Base-by-base conservation (phyloP, 2,888 invertebrate genomes). In the Lasius platythorax region DNA sequence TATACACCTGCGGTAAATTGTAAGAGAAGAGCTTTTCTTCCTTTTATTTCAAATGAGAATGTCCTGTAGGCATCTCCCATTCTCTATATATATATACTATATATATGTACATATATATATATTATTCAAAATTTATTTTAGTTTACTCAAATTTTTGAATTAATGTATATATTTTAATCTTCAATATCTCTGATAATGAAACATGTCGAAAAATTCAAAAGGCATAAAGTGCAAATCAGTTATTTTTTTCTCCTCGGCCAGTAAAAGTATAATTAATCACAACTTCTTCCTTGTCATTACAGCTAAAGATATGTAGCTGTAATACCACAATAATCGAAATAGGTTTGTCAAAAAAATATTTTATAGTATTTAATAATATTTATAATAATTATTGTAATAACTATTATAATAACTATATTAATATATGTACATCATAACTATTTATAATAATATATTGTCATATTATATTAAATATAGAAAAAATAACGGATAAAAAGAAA, bases 121-220 rank as follows among this genome's bases (percentile, higher is more conserved):
- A 28, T 58, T 23, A 28, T 18, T 73, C 28, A 23, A 28, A 73
- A 58, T 18, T 58, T 58, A 63, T 74, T 74, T 74, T 73, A 58
- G 40, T 46, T 74, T 46, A 23, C 23, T 75, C 67, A 18, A 33
- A 37, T 37, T 66, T 30, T 37, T 23, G 1, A 64, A 50, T 33
- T 53, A 46, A 28, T 50, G n/a, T n/a, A 50, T 5, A 12, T 11
- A 76, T 37, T 67, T 67, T 53, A 66, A 53, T 53, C 37, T 66
- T 76, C 53, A 68, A 53, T 68, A 78, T 40, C 46, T 50, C 56
- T 43, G 74, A 84, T 84, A 82, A 82, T 76, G 37, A 76, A 79
- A 46, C 83, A 78, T 87, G 67, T 84, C 67, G 72, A 82, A 81
- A 88, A 88, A 88, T 84, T 84, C 67, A 68, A 37, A 50, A 76